phyloP scores from a whole-genome alignment of 2,888 invertebrate genomes.

The Trichacis sp. region DNA sequence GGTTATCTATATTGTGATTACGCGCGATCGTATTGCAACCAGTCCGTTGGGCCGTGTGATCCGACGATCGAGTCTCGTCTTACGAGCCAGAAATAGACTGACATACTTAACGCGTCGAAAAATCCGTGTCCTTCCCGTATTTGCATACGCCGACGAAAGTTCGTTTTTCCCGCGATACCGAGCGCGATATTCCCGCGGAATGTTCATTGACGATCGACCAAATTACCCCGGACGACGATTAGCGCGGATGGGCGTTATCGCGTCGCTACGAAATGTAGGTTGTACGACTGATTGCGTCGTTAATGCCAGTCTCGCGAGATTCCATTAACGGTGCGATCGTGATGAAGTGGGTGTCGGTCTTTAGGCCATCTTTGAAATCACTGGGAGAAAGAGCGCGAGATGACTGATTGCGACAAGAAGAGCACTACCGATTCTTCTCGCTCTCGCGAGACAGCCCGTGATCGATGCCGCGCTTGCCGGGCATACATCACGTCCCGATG shows the following conservation, averaged over 20 bases:
- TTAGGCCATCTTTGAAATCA: conserved; percentile 34
- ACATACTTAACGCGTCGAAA: not conserved
- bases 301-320: conserved; percentile 26
- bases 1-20: conserved; percentile 60
- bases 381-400: conserved; percentile 35
- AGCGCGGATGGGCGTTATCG: conserved; percentile 3
- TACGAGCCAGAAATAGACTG: not conserved
- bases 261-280: conserved; percentile 7
- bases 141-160: not conserved
- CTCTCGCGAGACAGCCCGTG: not conserved
- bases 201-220: not conserved
- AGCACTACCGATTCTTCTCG: conserved; percentile 35
- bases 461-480: conserved; percentile 7
- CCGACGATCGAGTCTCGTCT: conserved; percentile 5
- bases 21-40: conserved; percentile 57
- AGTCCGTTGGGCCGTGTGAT: conserved; percentile 46
- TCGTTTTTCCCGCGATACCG: no score
- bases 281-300: conserved; percentile 28
- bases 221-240: conserved; percentile 2
- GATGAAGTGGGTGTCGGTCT: conserved; percentile 17
- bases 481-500: conserved; percentile 11
- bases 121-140: not conserved
- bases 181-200: no score
- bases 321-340: conserved; percentile 27
- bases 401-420: conserved; percentile 53